Base-by-base conservation (phyloP, 2,797 vertebrate genomes). In the Tenualosa ilisha region DNA sequence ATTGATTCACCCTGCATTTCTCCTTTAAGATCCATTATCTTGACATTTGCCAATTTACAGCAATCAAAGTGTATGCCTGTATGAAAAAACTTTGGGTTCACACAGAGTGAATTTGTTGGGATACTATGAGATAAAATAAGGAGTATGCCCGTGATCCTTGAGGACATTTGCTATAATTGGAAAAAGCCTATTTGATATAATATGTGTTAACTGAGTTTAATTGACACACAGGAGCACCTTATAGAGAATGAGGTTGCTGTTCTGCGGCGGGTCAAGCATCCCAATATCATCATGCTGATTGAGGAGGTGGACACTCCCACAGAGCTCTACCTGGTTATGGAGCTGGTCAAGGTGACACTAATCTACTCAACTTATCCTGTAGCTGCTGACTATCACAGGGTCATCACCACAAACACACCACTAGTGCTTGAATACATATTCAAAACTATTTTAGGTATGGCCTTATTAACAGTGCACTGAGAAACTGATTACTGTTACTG, bases 191-290 rank as follows among this genome's bases (percentile, higher is more conserved):
- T 9, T 11, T 24, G 59, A 51, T 54, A 31, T 24, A 15, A 6
- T 83, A 12, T 26, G 22, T 50, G 82, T 24, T n/a, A n/a, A 12
- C 53, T 31, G 24, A 31, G 49, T 83, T 63, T 26, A 26, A 17
- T 9, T 84, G 82, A 83, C 46, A 13, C 90, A 43, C 93, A 99
- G 98, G 97, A 99, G 40, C 98, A 99, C 89, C 95, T 99, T 90
- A 99, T 99, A 22, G 98, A 99, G 93, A 99, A 96, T 0, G 98
- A 99, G 90, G 98, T 99, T 6, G 97, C 97, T 0, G 98, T 99
- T 82, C 94, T 99, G 89, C 96, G 98, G 53, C 96, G 90, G 59
- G 97, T 99, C 89, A 99, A 98, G 72, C 98, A 99, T 87, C 98
- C 98, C 1, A 99, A 99, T 93, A 98, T 99, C 93, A 98, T 99